Percentiles rank a stretch among this genome's conserved stretches.
phyloP scores from a whole-genome alignment of 1,140 invertebrate species.

The Procambarus virginalis region DNA sequence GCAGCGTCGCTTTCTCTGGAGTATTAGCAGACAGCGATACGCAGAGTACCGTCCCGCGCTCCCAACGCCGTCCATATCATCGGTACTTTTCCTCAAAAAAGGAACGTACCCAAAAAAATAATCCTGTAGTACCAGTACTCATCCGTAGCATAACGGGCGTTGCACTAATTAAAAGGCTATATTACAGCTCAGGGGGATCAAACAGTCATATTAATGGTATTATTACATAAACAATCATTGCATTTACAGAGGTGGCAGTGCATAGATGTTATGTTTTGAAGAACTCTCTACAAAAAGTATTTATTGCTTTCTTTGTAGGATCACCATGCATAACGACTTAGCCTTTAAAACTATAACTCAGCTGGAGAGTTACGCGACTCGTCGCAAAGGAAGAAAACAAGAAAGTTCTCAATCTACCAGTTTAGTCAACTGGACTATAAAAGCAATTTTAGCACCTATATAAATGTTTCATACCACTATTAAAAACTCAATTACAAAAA shows the following conservation, averaged over 20 bases:
- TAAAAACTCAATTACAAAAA: conserved; percentile 6
- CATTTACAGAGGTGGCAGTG: conserved; percentile 69
- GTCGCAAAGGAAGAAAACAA: conserved; percentile 29
- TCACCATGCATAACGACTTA: conserved; percentile 62
- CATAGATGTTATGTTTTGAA: conserved; percentile 69
- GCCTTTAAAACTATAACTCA: conserved; percentile 28
- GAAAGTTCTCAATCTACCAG: conserved; percentile 2
- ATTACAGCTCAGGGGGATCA: conserved; percentile 52
- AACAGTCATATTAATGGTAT: conserved; percentile 63
- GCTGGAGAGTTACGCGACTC: conserved; percentile 17
- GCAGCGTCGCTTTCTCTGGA: background rate
- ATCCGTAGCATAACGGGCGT: conserved; percentile 20
- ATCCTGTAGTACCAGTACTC: conserved; percentile 37
- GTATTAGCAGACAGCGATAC: background rate
- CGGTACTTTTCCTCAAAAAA: conserved; percentile 26
- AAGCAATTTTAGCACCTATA: conserved; percentile 46
- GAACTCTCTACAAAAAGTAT: conserved; percentile 65
- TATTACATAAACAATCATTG: conserved; percentile 59
- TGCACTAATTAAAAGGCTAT: conserved; percentile 40
- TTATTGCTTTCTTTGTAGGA: conserved; percentile 67
- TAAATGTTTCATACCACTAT: conserved; percentile 31
- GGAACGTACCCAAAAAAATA: conserved; percentile 62
- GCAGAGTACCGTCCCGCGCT: background rate
- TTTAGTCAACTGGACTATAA: conserved; percentile 15
- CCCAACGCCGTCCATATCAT: conserved; percentile 8